Conservation (phyloP, 2,888 invertebrate genomes). For the Cremastinae sp. region DNA sequence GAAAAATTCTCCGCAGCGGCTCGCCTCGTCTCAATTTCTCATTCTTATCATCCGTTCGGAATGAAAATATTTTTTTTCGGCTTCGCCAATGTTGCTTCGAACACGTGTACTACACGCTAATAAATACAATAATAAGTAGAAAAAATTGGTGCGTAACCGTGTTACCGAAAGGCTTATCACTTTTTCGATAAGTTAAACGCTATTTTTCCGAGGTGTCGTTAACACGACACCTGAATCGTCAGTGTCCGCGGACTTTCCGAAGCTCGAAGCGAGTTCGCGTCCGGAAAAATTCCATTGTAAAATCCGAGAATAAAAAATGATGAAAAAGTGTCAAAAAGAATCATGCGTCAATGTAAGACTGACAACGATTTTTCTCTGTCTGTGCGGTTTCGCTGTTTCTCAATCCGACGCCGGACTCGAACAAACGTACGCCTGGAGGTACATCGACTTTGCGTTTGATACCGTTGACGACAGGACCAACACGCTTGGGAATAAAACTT, state of each 20-base stretch:
- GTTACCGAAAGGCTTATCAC: not conserved
- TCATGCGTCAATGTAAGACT: not conserved
- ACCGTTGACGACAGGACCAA: not conserved
- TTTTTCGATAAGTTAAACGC: constrained; percentile 15
- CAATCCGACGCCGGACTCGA: constrained; percentile 4
- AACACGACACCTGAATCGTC: not conserved
- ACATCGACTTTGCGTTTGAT: constrained; percentile 15
- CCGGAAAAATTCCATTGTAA: no score
- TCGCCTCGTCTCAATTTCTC: no score
- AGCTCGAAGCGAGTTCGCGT: no score
- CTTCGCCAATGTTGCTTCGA: no score
- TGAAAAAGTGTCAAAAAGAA: not conserved
- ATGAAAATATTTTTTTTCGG: no score
- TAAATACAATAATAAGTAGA: no score
- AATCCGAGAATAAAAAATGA: not conserved
- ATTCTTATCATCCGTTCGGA: no score
- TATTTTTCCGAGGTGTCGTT: not conserved
- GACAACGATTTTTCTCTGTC: constrained; percentile 2
- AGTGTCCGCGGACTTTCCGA: no score
- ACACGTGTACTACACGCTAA: no score
- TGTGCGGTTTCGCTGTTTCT: not conserved
- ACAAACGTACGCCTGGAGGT: constrained; percentile 1
- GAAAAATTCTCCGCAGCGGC: no score
- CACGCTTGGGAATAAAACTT: not conserved
- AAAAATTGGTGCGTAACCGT: not conserved